These are phyloP conservation scores for Amphiprion percula DNA, from an alignment of 2,113 vertebrate genomes.

Conservation along the genomic window DNA sequence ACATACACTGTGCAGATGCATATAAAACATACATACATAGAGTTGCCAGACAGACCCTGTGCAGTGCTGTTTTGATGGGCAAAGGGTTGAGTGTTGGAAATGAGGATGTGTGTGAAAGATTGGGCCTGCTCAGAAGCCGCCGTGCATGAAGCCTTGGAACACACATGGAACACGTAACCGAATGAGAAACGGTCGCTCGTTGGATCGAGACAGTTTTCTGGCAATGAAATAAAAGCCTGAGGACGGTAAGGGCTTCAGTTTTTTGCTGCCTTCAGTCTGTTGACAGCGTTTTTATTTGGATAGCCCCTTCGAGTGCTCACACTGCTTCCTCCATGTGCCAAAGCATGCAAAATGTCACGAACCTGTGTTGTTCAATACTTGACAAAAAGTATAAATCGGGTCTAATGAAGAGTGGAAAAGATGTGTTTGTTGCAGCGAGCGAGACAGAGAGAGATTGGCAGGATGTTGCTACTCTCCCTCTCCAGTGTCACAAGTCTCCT, in stretches of 20 bases:
- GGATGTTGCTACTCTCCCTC: constrained; percentile 57
- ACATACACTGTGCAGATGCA: constrained; percentile 31
- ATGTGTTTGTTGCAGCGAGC: constrained; percentile 66
- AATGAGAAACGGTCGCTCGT: constrained; percentile 80
- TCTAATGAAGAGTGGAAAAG: constrained; percentile 79
- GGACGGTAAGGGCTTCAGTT: constrained; percentile 54
- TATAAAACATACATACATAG: constrained; percentile 37
- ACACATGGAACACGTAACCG: constrained; percentile 83
- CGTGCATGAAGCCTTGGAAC: constrained; percentile 77
- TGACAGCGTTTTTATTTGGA: constrained; percentile 71
- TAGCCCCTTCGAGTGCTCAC: constrained; percentile 58
- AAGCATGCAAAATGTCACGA: constrained; percentile 78
- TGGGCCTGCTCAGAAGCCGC: constrained; percentile 64
- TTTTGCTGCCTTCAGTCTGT: constrained; percentile 63
- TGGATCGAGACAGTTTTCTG: constrained; percentile 78
- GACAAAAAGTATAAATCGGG: constrained; percentile 69
- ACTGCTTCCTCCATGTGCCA: constrained; percentile 60
- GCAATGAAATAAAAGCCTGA: constrained; percentile 68
- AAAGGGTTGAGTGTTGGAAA: constrained; percentile 58
- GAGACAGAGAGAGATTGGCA: constrained; percentile 55
- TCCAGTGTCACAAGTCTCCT: constrained; percentile 57
- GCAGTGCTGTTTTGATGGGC: constrained; percentile 72
- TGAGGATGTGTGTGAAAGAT: constrained; percentile 70
- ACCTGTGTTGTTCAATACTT: constrained; percentile 73
- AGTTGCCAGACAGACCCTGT: constrained; percentile 30